Percentiles rank a stretch among this genome's conserved stretches.
These are phyloP conservation scores for Paracanthobrama guichenoti DNA, from an alignment of 2,113 vertebrate species.

Conservation along the genomic window DNA sequence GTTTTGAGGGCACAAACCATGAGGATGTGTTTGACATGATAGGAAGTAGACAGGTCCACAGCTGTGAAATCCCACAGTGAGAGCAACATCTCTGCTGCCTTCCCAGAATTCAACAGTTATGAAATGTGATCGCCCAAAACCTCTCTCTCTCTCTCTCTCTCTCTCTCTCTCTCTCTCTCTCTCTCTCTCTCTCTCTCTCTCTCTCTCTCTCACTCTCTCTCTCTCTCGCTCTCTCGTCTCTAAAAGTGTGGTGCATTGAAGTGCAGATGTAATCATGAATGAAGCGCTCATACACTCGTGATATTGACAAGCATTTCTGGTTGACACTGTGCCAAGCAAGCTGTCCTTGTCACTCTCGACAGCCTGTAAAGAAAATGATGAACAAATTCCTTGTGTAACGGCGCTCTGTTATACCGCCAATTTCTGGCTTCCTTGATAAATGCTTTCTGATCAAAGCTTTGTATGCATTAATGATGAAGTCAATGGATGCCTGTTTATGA, in stretches of 20 bases:
- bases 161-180: neutral
- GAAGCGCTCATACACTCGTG: slow-evolving; percentile 18
- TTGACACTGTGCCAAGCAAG: slow-evolving; percentile 38
- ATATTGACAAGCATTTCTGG: slow-evolving; percentile 38
- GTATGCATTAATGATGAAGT: neutral
- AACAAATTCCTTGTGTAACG: slow-evolving; percentile 25
- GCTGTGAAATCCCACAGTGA: slow-evolving; percentile 19
- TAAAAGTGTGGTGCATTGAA: neutral
- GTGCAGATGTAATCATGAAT: slow-evolving; percentile 32
- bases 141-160: neutral
- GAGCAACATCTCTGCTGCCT: neutral
- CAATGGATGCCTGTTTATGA: neutral
- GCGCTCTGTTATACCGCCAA: neutral
- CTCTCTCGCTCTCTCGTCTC: neutral
- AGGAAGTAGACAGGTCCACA: slow-evolving; percentile 6
- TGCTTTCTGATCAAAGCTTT: neutral
- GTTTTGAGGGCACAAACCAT: neutral
- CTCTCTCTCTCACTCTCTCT: neutral
- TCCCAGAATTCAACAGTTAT: slow-evolving; percentile 32
- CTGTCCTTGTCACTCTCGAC: slow-evolving; percentile 34
- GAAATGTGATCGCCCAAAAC: slow-evolving; percentile 13
- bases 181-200: neutral
- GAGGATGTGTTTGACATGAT: neutral
- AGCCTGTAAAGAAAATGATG: slow-evolving; percentile 41
- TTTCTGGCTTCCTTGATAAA: neutral